phyloP scores from a whole-genome alignment of 2,113 vertebrate species.

The Amphiprion ocellaris region DNA sequence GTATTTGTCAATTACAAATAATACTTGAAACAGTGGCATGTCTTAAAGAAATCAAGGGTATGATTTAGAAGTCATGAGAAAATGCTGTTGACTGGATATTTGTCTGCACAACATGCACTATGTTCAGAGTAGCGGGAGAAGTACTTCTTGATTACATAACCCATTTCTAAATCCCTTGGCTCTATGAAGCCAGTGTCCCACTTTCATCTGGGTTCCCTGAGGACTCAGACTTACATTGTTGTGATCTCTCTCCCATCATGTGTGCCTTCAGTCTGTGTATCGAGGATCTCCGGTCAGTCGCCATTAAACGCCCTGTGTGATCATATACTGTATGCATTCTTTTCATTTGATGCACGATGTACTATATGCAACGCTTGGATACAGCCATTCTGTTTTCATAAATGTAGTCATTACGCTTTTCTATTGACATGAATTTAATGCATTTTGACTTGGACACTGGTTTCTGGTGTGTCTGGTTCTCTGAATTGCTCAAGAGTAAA shows the following conservation, averaged over 20 bases:
- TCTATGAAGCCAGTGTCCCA: slow-evolving; percentile 56
- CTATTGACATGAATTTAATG: slow-evolving; percentile 40
- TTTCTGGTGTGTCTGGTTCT: slow-evolving; percentile 21
- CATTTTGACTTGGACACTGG: slow-evolving; percentile 38
- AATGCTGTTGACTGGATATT: slow-evolving; percentile 1
- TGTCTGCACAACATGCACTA: slow-evolving; percentile 2
- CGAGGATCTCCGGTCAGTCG: slow-evolving; percentile 98
- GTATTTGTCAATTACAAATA: background rate
- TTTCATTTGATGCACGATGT: slow-evolving; percentile 63
- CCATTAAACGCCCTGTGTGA: slow-evolving; percentile 57
- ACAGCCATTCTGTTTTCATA: slow-evolving; percentile 22
- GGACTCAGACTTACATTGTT: slow-evolving; percentile 63
- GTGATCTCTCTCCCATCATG: slow-evolving; percentile 77
- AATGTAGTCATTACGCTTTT: slow-evolving; percentile 20
- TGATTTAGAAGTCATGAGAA: background rate
- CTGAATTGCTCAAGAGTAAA: slow-evolving; percentile 19
- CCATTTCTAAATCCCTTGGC: slow-evolving; percentile 51
- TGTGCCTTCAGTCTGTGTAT: slow-evolving; percentile 89
- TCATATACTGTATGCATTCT: slow-evolving; percentile 55
- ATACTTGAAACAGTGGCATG: background rate
- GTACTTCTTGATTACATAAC: slow-evolving; percentile 65
- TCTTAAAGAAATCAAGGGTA: background rate
- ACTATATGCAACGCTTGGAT: slow-evolving; percentile 29
- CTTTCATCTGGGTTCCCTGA: slow-evolving; percentile 59
- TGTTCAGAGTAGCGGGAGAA: slow-evolving; percentile 42